Evolutionary conservation across 2,888 invertebrate genomes (phyloP).

Genomic region (Eupithecia pulchellata): DNA sequence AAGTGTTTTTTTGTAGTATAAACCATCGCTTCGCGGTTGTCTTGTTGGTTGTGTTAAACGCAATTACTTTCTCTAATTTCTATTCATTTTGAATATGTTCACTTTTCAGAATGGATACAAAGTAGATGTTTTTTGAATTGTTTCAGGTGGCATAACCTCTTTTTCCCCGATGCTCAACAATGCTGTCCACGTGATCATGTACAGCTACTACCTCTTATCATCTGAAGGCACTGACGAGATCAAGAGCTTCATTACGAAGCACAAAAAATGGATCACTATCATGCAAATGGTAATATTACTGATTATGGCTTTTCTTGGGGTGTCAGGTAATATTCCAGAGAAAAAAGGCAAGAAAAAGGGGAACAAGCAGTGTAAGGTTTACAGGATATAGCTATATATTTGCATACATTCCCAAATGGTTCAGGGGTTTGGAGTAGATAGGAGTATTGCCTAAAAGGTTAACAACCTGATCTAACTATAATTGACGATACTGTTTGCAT

Average conservation of each 20-base stretch:
- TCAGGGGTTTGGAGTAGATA: background rate
- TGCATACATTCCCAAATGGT: no score
- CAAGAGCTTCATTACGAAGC: slow-evolving; percentile 82
- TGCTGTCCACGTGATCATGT: slow-evolving; percentile 91
- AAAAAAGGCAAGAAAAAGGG: no score
- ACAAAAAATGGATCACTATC: slow-evolving; percentile 87
- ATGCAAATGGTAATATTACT: slow-evolving; percentile 88
- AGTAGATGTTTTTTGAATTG: background rate
- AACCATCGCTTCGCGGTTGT: no score
- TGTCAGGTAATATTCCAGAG: no score
- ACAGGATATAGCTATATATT: no score
- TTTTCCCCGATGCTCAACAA: slow-evolving; percentile 88
- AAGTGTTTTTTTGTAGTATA: no score
- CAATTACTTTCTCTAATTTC: no score
- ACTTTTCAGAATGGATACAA: background rate
- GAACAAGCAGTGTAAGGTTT: no score
- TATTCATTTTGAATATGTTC: no score
- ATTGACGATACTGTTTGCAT: background rate
- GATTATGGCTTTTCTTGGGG: background rate
- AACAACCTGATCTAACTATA: background rate
- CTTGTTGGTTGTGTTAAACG: no score
- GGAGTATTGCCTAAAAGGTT: background rate
- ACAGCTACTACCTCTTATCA: slow-evolving; percentile 89
- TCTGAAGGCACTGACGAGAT: slow-evolving; percentile 86
- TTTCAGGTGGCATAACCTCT: slow-evolving; percentile 87